Conservation (phyloP, 2,113 vertebrate species). For the Pollachius pollachius region DNA sequence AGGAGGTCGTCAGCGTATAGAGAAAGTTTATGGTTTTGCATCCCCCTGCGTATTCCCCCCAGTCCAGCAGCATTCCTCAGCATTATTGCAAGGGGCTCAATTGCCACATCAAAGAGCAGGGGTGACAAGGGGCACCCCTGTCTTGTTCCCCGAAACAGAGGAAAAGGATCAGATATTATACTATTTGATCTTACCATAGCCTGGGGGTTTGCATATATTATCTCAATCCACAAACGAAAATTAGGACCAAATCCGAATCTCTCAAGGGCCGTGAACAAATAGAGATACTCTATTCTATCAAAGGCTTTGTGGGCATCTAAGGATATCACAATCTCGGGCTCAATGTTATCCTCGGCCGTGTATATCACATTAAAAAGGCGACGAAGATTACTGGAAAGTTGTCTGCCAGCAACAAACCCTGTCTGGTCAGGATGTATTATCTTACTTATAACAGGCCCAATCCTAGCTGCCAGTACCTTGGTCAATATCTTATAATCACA, state of each 20-base stretch:
- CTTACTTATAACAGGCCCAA: too few species aligned
- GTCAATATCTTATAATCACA: too few species aligned
- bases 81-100: background rate
- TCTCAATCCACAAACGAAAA: conserved; percentile 13
- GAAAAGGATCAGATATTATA: background rate
- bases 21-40: too few species aligned
- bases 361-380: too few species aligned
- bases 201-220: conserved; percentile 4
- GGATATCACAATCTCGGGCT: background rate
- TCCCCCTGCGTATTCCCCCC: too few species aligned
- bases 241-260: conserved; percentile 4
- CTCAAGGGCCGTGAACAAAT: background rate
- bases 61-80: too few species aligned
- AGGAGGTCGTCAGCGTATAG: too few species aligned
- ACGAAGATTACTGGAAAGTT: too few species aligned
- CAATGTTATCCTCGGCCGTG: too few species aligned
- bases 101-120: background rate
- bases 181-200: background rate
- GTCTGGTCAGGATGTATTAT: too few species aligned
- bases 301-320: conserved; percentile 17
- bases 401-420: too few species aligned
- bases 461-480: too few species aligned
- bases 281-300: conserved; percentile 4
- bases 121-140: background rate
- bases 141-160: background rate